phyloP scores from a whole-genome alignment of 2,797 vertebrate species.

The Otolemur crassicaudatus region DNA sequence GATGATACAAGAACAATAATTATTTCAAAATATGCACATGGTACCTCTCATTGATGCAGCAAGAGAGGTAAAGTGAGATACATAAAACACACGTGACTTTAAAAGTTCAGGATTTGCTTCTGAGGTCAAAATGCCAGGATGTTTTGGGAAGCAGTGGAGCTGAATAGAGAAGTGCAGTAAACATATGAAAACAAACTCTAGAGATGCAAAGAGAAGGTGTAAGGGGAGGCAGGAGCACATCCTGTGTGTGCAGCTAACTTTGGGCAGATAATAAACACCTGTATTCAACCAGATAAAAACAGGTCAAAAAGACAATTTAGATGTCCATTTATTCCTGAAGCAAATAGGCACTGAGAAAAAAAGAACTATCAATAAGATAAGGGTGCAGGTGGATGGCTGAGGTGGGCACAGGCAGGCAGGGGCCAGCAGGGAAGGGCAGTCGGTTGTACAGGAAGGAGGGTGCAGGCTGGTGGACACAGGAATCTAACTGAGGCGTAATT shows the following conservation, averaged over 20 bases:
- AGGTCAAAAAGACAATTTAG: background rate
- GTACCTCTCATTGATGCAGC: constrained; percentile 11
- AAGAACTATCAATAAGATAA: background rate
- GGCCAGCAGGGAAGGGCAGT: background rate
- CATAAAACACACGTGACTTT: background rate
- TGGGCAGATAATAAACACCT: background rate
- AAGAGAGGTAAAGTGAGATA: background rate
- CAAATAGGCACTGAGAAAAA: background rate
- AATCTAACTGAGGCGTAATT: background rate
- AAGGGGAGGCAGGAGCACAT: background rate
- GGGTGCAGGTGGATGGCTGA: background rate
- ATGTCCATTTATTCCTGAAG: background rate
- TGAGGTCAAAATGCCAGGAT: background rate
- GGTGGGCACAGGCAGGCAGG: background rate
- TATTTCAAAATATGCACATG: constrained; percentile 30
- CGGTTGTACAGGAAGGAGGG: too few species aligned
- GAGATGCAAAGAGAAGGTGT: background rate
- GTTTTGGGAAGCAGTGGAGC: background rate
- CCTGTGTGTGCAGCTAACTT: background rate
- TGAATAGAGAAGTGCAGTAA: background rate
- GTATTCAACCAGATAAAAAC: background rate
- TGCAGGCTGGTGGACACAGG: background rate
- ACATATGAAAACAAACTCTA: background rate
- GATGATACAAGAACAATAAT: constrained; percentile 34
- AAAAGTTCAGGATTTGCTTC: constrained; percentile 10